These are phyloP conservation scores for Trichacis sp. DNA, from an alignment of 2,888 invertebrate species.

Conservation along the genomic window DNA sequence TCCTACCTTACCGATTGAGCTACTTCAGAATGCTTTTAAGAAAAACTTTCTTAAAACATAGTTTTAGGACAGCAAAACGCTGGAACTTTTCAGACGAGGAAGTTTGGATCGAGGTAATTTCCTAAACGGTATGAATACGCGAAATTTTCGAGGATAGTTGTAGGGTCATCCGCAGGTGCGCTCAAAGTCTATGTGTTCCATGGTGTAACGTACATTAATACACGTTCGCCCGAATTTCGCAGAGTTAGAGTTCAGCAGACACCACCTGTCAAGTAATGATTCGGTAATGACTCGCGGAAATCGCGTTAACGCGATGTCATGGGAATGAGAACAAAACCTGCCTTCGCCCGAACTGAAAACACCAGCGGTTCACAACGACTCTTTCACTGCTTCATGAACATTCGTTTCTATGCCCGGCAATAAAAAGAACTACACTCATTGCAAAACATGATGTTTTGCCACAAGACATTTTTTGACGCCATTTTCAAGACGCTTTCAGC, in stretches of 20 bases:
- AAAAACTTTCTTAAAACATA: neutral
- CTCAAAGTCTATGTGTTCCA: conserved; percentile 35
- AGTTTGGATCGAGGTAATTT: conserved; percentile 34
- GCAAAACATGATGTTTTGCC: no score
- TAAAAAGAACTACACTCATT: no score
- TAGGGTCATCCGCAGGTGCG: conserved; percentile 40
- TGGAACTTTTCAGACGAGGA: conserved; percentile 29
- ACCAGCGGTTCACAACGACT: neutral
- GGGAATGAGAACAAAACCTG: conserved; percentile 1
- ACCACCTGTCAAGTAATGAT: conserved; percentile 37
- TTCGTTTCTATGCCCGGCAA: no score
- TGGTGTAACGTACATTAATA: conserved; percentile 28
- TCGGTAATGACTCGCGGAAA: conserved; percentile 18
- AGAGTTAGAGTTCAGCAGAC: conserved; percentile 16
- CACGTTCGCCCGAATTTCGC: neutral
- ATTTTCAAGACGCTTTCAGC: no score
- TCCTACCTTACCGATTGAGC: no score
- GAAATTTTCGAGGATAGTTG: conserved; percentile 17
- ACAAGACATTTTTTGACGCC: no score
- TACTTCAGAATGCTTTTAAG: no score
- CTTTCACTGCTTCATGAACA: neutral
- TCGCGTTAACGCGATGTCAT: conserved; percentile 11
- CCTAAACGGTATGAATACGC: conserved; percentile 32
- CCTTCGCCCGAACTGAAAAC: conserved; percentile 1
- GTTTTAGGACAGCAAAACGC: conserved; percentile 18